A percentile compares a stretch with the other conserved stretches of the same genome.
These are phyloP conservation scores for Pelodiscus sinensis DNA, from an alignment of 2,113 vertebrate genomes.

Conservation along the genomic window DNA sequence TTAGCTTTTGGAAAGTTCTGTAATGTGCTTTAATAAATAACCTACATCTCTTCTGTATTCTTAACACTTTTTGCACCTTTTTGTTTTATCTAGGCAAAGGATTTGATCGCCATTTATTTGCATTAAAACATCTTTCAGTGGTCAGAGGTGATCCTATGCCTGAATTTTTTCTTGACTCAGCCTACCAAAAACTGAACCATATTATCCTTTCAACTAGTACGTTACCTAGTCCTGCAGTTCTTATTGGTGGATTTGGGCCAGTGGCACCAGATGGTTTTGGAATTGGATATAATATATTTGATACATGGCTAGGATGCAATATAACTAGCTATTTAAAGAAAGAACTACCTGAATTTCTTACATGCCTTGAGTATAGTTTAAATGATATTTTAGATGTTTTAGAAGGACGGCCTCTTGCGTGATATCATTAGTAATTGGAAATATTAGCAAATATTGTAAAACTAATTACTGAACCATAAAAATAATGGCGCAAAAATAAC, in stretches of 20 bases:
- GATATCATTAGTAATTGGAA: neutral
- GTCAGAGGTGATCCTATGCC: neutral
- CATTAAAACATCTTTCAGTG: neutral
- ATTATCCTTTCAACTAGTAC: constrained; percentile 5
- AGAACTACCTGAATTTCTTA: neutral
- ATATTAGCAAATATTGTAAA: neutral
- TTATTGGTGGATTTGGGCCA: constrained; percentile 1
- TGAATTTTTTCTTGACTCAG: neutral
- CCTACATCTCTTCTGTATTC: neutral
- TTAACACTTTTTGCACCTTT: neutral
- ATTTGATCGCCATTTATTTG: constrained; percentile 8
- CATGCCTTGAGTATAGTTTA: neutral
- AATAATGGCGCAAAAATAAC: neutral
- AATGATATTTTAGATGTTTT: neutral
- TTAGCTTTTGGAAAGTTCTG: neutral
- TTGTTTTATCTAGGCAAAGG: neutral
- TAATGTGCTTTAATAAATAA: neutral
- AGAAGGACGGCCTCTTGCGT: neutral
- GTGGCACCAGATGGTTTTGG: neutral
- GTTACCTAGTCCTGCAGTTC: neutral
- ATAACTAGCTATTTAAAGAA: neutral
- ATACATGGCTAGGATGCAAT: neutral
- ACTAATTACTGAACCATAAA: neutral
- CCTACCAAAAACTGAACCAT: neutral
- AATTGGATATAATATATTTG: neutral